phyloP scores from a whole-genome alignment of 2,888 invertebrate species.

The Philhelius pedissequus region DNA sequence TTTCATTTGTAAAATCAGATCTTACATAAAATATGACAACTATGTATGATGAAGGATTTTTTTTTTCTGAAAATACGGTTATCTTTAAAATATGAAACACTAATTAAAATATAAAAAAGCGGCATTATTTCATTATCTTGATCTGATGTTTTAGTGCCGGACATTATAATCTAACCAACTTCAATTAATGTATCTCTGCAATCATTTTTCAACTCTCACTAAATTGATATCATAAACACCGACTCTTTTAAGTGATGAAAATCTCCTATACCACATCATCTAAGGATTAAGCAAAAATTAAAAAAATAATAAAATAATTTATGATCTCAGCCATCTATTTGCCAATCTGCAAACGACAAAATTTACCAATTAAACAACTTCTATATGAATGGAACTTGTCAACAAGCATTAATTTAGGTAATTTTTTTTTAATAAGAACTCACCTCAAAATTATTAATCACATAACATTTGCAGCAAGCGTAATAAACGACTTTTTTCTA shows the following conservation, averaged over 20 bases:
- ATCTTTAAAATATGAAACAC: no score
- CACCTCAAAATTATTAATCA: slow-evolving; percentile 51
- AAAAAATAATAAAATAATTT: no score
- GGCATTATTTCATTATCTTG: no score
- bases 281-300: neutral
- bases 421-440: slow-evolving; percentile 7
- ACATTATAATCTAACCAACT: no score
- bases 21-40: no score
- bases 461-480: slow-evolving; percentile 11
- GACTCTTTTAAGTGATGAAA: neutral
- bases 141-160: no score
- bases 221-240: neutral
- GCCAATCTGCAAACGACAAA: neutral
- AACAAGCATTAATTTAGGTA: slow-evolving; percentile 49
- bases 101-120: no score
- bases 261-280: neutral
- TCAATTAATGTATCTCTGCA: neutral
- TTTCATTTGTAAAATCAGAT: no score
- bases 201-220: neutral
- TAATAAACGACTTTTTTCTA: neutral
- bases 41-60: no score
- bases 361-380: slow-evolving; percentile 21
- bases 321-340: slow-evolving; percentile 31
- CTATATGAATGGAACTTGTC: slow-evolving; percentile 52
- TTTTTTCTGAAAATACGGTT: no score